Evolutionary conservation across 2,113 vertebrate species (phyloP), one percentile per base, ranked within the genome.

Genomic region (Choloepus hoffmanni): DNA sequence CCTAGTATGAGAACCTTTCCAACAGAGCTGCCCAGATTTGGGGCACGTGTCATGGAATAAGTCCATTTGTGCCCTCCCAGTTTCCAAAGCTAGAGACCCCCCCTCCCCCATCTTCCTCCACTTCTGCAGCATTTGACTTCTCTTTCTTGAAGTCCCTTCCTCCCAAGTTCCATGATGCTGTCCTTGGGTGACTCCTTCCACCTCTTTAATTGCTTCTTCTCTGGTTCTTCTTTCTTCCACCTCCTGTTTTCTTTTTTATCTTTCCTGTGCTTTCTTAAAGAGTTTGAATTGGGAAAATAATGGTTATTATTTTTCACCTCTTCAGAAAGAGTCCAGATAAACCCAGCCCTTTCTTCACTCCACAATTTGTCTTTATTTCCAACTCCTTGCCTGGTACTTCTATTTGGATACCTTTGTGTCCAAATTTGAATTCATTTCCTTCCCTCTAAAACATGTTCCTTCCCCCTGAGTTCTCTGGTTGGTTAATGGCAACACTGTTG

Each of bases 341-440:
- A 40, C 13, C 65, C 26, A 53, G 48, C 14, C 74, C 43, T 89
- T 2, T 95, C 45, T 83, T 94, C 15, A 58, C 12, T 30, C 36
- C 65, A 50, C 12, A 30, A 3, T 93, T 77, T 70, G 63, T 55
- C 87, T 87, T 76, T 55, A 65, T 53, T 58, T 93, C 58, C 76
- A 78, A 63, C 58, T 67, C 92, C 76, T 92, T 78, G 89, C 70
- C 92, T 92, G 50, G 55, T 89, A 77, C 95, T 97, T 96, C 97
- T 97, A 85, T 96, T 97, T 96, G 55, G 65, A 92, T 92, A 82
- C 68, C 36, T 97, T 95, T 83, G 94, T 96, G 90, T 97, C 85
- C 82, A 96, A 92, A 97, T 94, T 97, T 96, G 96, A 96, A 94
- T 62, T 87, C 62, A 74, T 88, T 97, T 97, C 95, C 95, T 97